Percentiles rank a stretch among this genome's conserved stretches.
Evolutionary conservation across 2,113 vertebrate genomes (phyloP).

Genomic region (Ptilonorhynchus violaceus): DNA sequence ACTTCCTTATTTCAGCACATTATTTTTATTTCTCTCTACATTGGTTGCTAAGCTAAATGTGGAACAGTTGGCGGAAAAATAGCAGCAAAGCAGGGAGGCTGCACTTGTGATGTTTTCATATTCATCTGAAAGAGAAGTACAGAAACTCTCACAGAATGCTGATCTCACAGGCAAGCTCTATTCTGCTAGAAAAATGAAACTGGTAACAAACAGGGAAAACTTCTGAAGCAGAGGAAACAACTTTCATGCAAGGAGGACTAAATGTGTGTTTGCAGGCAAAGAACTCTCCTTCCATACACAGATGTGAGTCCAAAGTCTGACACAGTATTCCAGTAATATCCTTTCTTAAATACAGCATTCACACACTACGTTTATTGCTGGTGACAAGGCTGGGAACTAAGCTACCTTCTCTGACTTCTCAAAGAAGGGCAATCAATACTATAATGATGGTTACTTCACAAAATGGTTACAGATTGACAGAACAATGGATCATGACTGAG

Average conservation of each 20-base stretch:
- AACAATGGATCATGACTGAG: not conserved
- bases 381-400: not conserved
- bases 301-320: not conserved
- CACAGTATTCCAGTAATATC: not conserved
- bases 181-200: not conserved
- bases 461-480: not conserved
- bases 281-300: not conserved
- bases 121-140: not conserved
- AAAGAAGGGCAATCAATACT: not conserved
- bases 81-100: not conserved
- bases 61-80: not conserved
- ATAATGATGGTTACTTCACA: not conserved
- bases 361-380: not conserved
- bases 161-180: not conserved
- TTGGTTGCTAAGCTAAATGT: not conserved
- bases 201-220: not conserved
- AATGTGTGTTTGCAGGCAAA: not conserved
- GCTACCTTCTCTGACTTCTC: not conserved
- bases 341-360: not conserved
- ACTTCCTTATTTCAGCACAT: not conserved
- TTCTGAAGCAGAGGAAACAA: not conserved
- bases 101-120: not conserved
- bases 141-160: not conserved
- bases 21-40: not conserved
- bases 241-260: not conserved